Percentiles rank a stretch among this genome's conserved stretches.
These are phyloP conservation scores for Anastrepha obliqua DNA, from an alignment of 1,140 invertebrate species.

Conservation along the genomic window DNA sequence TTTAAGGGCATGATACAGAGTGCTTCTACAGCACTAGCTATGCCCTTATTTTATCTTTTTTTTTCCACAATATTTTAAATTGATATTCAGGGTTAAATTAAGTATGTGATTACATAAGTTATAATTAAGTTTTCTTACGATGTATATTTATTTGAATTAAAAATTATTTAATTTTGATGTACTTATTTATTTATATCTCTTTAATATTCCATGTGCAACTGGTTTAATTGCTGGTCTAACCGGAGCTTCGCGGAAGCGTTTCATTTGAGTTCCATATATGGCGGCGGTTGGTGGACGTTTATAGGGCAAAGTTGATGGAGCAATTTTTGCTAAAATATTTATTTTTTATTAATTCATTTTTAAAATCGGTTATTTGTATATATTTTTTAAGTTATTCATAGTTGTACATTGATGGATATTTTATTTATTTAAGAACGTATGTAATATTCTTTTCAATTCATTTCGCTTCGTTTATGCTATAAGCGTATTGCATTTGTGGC, in stretches of 20 bases:
- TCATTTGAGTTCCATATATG: conserved; percentile 46
- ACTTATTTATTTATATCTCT: conserved; percentile 44
- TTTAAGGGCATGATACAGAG: not conserved
- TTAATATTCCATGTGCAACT: conserved; percentile 15
- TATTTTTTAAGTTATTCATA: not conserved
- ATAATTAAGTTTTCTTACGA: not conserved
- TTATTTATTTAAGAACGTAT: not conserved
- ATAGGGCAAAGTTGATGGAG: conserved; percentile 30
- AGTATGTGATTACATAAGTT: not conserved
- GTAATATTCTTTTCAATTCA: too few species aligned
- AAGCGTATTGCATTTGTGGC: too few species aligned
- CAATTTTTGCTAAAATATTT: conserved; percentile 44
- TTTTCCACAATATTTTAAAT: not conserved
- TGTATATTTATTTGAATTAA: not conserved
- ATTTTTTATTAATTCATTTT: conserved; percentile 38
- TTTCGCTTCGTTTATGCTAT: too few species aligned
- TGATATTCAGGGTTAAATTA: not conserved
- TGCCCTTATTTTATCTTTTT: not conserved
- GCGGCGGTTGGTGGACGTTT: conserved; percentile 38
- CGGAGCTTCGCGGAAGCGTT: conserved; percentile 35
- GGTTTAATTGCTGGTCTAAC: conserved; percentile 29
- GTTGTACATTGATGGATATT: not conserved
- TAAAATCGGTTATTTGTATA: not conserved
- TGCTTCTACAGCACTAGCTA: not conserved
- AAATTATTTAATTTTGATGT: not conserved